phyloP scores from a whole-genome alignment of 2,888 invertebrate species.

The Tinea pellionella region DNA sequence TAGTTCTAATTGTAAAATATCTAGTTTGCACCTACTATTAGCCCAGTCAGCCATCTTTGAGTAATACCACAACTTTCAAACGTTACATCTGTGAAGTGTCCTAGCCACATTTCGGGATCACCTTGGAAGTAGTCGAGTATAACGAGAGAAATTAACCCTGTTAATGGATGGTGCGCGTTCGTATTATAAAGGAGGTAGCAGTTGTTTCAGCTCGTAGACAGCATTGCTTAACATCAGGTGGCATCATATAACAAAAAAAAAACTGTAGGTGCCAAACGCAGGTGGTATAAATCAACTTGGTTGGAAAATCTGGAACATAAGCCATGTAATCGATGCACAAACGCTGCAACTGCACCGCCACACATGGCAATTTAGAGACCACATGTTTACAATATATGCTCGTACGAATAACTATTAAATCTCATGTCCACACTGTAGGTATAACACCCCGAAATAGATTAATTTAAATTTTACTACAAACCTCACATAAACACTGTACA shows the following conservation, averaged over 20 bases:
- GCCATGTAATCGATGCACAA: slow-evolving; percentile 23
- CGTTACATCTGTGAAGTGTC: too few species aligned
- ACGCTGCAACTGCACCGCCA: not conserved
- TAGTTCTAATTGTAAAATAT: too few species aligned
- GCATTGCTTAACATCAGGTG: too few species aligned
- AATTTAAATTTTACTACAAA: not conserved
- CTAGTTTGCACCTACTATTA: not conserved
- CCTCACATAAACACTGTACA: not conserved
- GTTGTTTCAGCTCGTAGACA: too few species aligned
- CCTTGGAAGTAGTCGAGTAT: too few species aligned
- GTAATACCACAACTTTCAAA: too few species aligned
- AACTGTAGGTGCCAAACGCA: slow-evolving; percentile 27
- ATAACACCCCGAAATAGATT: not conserved
- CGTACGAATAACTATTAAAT: not conserved
- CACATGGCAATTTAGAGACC: not conserved
- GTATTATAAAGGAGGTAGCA: too few species aligned
- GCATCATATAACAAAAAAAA: not conserved
- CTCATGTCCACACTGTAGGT: not conserved
- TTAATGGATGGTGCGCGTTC: too few species aligned
- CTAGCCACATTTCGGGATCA: too few species aligned
- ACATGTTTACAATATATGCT: not conserved
- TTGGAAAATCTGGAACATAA: slow-evolving; percentile 37
- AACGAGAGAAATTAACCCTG: too few species aligned
- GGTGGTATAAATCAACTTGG: slow-evolving; percentile 41
- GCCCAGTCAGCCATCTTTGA: too few species aligned